phyloP scores from a whole-genome alignment of 1,140 invertebrate genomes.

The Leptestheria dahalacensis region DNA sequence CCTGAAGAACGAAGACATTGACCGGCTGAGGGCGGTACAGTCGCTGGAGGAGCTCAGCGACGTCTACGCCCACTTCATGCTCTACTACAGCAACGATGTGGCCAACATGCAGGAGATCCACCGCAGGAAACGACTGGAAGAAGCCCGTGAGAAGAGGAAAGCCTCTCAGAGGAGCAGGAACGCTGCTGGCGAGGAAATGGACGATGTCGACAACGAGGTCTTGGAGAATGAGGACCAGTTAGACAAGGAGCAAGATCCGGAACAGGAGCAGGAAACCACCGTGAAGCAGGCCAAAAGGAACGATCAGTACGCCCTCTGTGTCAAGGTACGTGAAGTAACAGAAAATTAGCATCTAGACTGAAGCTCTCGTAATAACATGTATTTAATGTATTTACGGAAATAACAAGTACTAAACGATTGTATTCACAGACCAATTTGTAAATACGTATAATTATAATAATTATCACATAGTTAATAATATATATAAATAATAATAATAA shows the following conservation, averaged over 20 bases:
- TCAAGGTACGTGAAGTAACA: too few relatives aligned
- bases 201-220: constrained; percentile 41
- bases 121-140: constrained; percentile 39
- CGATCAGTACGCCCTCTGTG: constrained; percentile 74
- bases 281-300: constrained; percentile 73
- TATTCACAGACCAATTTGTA: too few relatives aligned
- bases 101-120: constrained; percentile 63
- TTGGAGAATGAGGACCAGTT: constrained; percentile 36
- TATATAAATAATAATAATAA: too few relatives aligned
- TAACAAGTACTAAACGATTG: too few relatives aligned
- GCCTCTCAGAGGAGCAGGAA: constrained; percentile 35
- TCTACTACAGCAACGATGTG: constrained; percentile 79
- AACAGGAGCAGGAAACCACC: constrained; percentile 37
- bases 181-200: constrained; percentile 15
- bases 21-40: constrained; percentile 60
- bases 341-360: too few relatives aligned
- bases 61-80: constrained; percentile 78
- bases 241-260: constrained; percentile 37
- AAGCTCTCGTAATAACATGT: too few relatives aligned
- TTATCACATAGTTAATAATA: too few relatives aligned
- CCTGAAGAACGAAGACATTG: constrained; percentile 74
- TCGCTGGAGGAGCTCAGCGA: constrained; percentile 83
- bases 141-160: constrained; percentile 37
- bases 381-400: too few relatives aligned
- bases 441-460: too few relatives aligned